phyloP scores from a whole-genome alignment of 2,113 vertebrate genomes.

The Hepsetus odoe region DNA sequence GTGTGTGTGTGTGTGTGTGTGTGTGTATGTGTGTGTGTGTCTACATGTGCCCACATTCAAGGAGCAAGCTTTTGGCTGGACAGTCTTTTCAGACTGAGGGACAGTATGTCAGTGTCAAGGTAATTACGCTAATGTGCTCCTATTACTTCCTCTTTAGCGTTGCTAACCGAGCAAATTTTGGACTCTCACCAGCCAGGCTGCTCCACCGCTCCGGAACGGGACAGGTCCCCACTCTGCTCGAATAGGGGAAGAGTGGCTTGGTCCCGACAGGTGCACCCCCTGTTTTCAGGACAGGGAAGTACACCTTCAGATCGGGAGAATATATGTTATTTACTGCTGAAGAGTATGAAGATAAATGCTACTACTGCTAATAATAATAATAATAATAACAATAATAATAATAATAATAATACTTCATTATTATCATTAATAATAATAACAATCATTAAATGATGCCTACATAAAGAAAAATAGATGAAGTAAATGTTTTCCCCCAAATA shows the following conservation, averaged over 20 bases:
- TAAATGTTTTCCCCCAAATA: no score
- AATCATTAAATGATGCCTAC: no score
- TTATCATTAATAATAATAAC: no score
- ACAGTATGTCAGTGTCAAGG: constrained; percentile 42
- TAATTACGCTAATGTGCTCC: constrained; percentile 57
- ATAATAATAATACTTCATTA: no score
- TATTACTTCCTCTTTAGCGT: constrained; percentile 42
- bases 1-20: constrained; percentile 15
- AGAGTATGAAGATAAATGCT: no score
- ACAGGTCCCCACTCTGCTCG: neutral
- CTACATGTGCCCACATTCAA: neutral
- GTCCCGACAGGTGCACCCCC: neutral
- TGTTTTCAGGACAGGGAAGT: neutral
- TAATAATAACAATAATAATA: no score
- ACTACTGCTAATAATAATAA: no score
- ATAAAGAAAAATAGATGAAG: no score
- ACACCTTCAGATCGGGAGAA: no score
- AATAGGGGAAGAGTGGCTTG: neutral
- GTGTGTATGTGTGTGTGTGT: constrained; percentile 3
- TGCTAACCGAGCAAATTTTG: constrained; percentile 5
- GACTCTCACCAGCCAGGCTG: constrained; percentile 7
- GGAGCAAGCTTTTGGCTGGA: neutral
- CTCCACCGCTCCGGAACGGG: neutral
- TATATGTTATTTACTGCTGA: no score
- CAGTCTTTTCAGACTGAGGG: constrained; percentile 13